These are phyloP conservation scores for Promerops cafer DNA, from an alignment of 2,113 vertebrate genomes.

Conservation along the genomic window DNA sequence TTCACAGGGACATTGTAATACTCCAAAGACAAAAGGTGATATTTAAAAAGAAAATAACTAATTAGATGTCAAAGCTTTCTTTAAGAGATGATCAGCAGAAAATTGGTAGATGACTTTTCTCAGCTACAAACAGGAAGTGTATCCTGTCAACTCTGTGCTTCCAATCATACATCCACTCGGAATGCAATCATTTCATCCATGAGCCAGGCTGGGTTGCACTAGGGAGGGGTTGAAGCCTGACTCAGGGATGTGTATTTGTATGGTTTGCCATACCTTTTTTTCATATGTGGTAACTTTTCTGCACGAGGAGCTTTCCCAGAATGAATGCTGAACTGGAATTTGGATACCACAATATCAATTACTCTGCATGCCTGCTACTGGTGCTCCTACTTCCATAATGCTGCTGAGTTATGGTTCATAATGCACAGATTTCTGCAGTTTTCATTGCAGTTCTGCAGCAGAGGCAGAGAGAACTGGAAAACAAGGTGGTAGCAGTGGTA, in stretches of 20 bases:
- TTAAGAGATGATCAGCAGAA: neutral
- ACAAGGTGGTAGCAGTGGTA: neutral
- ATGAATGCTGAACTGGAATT: neutral
- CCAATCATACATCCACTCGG: neutral
- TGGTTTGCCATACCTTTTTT: neutral
- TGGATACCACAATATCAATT: neutral
- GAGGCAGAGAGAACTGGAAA: neutral
- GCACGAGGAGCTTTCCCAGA: neutral
- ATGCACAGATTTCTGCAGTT: neutral
- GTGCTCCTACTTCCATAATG: neutral
- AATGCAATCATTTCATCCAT: neutral
- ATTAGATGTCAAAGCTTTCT: constrained; percentile 16
- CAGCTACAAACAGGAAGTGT: neutral
- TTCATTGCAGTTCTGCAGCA: neutral
- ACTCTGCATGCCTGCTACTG: neutral
- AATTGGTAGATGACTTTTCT: neutral
- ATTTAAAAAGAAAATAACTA: constrained; percentile 25
- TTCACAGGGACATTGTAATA: constrained; percentile 49
- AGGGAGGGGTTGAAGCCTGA: neutral
- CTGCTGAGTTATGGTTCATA: neutral
- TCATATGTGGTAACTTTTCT: neutral
- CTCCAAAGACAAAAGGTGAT: constrained; percentile 56
- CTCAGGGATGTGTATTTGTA: neutral
- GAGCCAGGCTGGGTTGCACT: neutral
- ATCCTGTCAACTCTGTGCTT: neutral